These are phyloP conservation scores for Umimayanthus kanabou DNA, from an alignment of 92 coral and sea anemone genomes.

Conservation along the genomic window DNA sequence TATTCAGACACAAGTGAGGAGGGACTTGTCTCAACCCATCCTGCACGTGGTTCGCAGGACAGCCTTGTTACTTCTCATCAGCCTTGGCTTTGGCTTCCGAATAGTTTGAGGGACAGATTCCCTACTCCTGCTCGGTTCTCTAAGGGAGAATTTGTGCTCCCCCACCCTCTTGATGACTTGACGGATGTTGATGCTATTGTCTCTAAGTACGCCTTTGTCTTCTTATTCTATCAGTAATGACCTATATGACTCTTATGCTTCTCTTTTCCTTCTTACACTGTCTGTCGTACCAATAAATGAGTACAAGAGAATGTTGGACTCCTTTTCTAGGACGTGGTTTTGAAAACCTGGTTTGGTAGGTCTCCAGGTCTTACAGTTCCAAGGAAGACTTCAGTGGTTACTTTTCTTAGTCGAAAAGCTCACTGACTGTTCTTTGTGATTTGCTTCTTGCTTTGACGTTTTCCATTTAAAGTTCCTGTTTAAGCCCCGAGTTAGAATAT, in stretches of 20 bases:
- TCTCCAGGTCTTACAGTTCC: not conserved
- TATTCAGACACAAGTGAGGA: slow-evolving; percentile 11
- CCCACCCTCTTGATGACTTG: not conserved
- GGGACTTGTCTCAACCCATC: not conserved
- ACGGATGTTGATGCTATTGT: not conserved
- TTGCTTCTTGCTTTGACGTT: not conserved
- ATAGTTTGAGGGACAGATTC: not conserved
- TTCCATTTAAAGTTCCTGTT: not conserved
- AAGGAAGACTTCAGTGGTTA: not conserved
- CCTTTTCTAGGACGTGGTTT: not conserved
- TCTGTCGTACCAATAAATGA: too few species aligned
- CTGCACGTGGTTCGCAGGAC: slow-evolving; percentile 4
- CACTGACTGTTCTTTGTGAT: not conserved
- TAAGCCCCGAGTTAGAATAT: not conserved
- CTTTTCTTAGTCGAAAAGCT: not conserved
- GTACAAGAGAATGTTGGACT: not conserved
- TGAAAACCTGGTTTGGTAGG: not conserved
- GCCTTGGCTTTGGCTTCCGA: not conserved
- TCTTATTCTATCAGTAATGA: not conserved
- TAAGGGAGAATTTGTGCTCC: slow-evolving; percentile 23
- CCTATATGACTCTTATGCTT: not conserved
- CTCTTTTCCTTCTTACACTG: not conserved
- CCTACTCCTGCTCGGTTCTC: slow-evolving; percentile 17
- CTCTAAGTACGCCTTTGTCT: slow-evolving; percentile 10
- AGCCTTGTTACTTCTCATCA: not conserved